Conservation (phyloP, 1,140 invertebrate genomes). For the Dinoponera quadriceps region DNA sequence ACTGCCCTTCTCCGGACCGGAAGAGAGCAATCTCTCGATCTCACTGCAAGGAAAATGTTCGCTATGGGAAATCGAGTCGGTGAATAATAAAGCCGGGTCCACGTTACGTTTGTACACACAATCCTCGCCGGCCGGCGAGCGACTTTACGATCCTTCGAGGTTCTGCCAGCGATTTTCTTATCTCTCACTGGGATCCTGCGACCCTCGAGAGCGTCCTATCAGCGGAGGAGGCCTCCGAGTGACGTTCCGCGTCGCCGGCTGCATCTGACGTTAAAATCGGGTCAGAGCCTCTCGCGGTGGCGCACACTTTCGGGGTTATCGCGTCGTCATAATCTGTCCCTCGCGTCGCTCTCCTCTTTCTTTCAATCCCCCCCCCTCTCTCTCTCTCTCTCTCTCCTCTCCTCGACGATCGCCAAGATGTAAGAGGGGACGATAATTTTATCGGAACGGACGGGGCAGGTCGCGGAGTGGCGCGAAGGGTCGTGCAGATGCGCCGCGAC, state of each 20-base stretch:
- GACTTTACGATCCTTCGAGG: constrained; percentile 3
- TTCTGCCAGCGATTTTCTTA: constrained; percentile 11
- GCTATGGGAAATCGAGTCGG: neutral
- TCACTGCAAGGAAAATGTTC: neutral
- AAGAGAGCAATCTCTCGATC: neutral
- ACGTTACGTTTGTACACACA: neutral
- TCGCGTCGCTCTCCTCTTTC: neutral
- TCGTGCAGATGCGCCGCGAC: constrained; percentile 29
- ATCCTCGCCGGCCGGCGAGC: neutral
- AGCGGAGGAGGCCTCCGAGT: neutral
- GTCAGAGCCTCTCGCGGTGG: constrained; percentile 8
- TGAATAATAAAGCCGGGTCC: neutral
- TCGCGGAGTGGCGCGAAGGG: neutral
- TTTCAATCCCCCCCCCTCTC: no score
- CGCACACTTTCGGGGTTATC: constrained; percentile 34
- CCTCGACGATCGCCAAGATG: constrained; percentile 14
- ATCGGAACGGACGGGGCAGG: neutral
- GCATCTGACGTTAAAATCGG: constrained; percentile 17
- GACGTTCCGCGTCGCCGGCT: neutral
- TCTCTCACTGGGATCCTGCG: neutral
- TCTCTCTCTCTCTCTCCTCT: neutral
- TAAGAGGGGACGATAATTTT: constrained; percentile 15
- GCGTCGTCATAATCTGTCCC: constrained; percentile 47
- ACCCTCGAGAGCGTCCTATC: neutral
- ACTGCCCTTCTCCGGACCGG: no score